These are phyloP conservation scores for Phalanger gymnotis DNA, from an alignment of 2,797 vertebrate species.

Conservation along the genomic window DNA sequence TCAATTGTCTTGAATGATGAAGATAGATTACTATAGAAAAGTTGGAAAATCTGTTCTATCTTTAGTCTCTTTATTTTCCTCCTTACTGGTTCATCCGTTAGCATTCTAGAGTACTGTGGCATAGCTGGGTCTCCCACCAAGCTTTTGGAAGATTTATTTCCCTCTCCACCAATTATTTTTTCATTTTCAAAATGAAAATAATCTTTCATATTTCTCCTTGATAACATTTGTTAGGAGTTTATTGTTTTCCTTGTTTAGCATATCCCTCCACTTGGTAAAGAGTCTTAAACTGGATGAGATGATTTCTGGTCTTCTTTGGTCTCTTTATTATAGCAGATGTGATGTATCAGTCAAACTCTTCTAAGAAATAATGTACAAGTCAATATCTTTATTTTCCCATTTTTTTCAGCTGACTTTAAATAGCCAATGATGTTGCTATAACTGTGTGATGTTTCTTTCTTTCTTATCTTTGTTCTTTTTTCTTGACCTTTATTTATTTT, in stretches of 20 bases:
- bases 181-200: not conserved
- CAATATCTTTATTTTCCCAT: not conserved
- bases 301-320: not conserved
- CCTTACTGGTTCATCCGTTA: not conserved
- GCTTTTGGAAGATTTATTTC: not conserved
- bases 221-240: not conserved
- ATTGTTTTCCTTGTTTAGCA: not conserved
- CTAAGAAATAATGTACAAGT: not conserved
- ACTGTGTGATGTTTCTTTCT: not conserved
- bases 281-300: not conserved
- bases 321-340: not conserved
- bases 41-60: not conserved
- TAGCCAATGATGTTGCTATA: not conserved
- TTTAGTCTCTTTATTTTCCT: not conserved
- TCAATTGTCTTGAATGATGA: not conserved
- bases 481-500: not conserved
- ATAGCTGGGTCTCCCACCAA: not conserved
- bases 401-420: not conserved
- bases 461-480: not conserved
- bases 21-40: not conserved
- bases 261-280: not conserved
- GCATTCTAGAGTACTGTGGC: not conserved
- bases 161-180: not conserved
- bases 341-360: not conserved
- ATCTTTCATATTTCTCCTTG: not conserved